Evolutionary conservation across 2,113 vertebrate genomes (phyloP), one percentile per base, ranked within the genome.

Genomic region (Cottus gobio): DNA sequence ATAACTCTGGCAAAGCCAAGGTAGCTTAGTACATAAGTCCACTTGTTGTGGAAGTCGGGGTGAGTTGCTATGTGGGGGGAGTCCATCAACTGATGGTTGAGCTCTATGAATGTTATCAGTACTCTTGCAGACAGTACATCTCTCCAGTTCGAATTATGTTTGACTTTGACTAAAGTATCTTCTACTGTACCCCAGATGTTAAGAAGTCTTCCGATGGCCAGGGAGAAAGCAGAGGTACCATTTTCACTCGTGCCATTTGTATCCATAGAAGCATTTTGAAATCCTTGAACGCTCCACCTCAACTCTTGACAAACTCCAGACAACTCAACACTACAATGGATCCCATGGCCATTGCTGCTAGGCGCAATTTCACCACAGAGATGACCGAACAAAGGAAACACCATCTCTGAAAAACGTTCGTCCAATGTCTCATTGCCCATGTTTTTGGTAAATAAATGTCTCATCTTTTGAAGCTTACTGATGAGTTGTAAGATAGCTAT

Each of bases 41-140:
- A 85, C 3, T 84, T 88, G 36, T 74, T 11, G 72, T 91, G 94
- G 31, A 93, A 90, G 37, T 77, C 87, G 7, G 67, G 3, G 3
- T 69, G 56, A 58, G 56, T 22, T 7, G 0, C 2, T 1, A 77
- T 3, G 44, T 78, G 57, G 48, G 85, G 82, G 13, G 75, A 52
- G 1, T 90, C 78, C 30, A 71, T 87, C 57, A 93, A 39, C 79
- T 77, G 86, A n/a, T 93, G 70, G 60, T 95, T 57, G 0, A 92
- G 90, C 64, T 94, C 96, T 36, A 92, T 92, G 42, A 93, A 91
- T 2, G 60, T 85, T 4, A 96, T 79, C 39, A 95, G 74, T 46
- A 96, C 89, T 76, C 93, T 95, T 3, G 96, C 93, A 44, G 95
- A 94, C 10, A 93, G 80, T 0, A 95, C 68, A 30, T 96, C 93